These are phyloP conservation scores for Euclidia mi DNA, from an alignment of 2,888 invertebrate species.

Conservation along the genomic window DNA sequence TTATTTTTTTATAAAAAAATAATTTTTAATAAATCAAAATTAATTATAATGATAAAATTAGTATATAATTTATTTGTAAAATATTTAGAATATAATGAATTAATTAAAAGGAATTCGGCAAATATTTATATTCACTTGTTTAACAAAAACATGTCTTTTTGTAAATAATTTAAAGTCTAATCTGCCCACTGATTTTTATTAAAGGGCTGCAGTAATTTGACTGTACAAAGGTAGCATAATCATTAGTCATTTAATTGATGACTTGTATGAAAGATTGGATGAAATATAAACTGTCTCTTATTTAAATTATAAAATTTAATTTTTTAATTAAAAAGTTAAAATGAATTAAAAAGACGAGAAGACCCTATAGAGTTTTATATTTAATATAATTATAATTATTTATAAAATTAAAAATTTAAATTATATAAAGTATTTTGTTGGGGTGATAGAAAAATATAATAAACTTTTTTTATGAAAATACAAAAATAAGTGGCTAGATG, in stretches of 20 bases:
- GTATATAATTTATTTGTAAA: constrained; percentile 77
- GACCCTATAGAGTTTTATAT: constrained; percentile 94
- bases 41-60: constrained; percentile 91
- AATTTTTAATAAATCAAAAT: constrained; percentile 80
- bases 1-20: constrained; percentile 81
- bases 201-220: constrained; percentile 95
- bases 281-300: constrained; percentile 91
- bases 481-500: constrained; percentile 82
- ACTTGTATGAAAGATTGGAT: constrained; percentile 94
- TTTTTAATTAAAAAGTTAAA: constrained; percentile 91
- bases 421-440: constrained; percentile 89
- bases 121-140: constrained; percentile 92
- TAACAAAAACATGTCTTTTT: constrained; percentile 94
- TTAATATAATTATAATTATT: constrained; percentile 77
- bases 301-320: constrained; percentile 79
- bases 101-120: constrained; percentile 91
- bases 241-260: constrained; percentile 94
- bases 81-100: constrained; percentile 71
- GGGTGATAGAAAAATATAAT: constrained; percentile 91
- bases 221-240: constrained; percentile 95
- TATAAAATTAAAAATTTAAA: constrained; percentile 67
- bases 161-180: constrained; percentile 91
- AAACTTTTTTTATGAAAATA: constrained; percentile 85
- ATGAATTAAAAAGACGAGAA: constrained; percentile 93
- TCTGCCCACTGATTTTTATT: constrained; percentile 93